Conservation (phyloP, 2,888 invertebrate genomes). For the Parochlus steinenii region DNA sequence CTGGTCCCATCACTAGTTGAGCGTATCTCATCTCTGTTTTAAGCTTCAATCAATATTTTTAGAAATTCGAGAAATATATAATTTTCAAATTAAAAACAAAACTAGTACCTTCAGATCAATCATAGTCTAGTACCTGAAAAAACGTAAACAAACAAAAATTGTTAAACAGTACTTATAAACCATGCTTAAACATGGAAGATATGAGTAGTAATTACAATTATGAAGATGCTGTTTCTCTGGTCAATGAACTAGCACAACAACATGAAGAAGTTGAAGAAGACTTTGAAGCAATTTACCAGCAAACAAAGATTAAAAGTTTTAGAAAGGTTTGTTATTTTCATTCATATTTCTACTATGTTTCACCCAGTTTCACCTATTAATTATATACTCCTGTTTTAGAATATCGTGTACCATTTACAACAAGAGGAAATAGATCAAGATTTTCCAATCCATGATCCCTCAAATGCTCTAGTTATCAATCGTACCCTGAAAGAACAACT, state of each 20-base stretch:
- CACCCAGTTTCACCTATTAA: too few relatives aligned
- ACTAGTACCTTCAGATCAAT: too few relatives aligned
- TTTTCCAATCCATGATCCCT: neutral
- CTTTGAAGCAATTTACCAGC: slow-evolving; percentile 1
- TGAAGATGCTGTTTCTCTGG: too few relatives aligned
- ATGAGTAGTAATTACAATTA: too few relatives aligned
- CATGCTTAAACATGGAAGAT: too few relatives aligned
- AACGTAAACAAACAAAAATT: too few relatives aligned
- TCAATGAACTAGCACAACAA: neutral
- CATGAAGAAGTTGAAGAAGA: neutral
- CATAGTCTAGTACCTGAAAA: too few relatives aligned
- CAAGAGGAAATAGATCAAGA: neutral
- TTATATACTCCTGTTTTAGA: neutral
- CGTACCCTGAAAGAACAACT: slow-evolving; percentile 21
- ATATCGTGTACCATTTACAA: too few relatives aligned
- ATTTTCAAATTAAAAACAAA: too few relatives aligned
- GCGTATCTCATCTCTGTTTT: slow-evolving; percentile 63
- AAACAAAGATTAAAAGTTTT: neutral
- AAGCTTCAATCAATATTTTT: neutral
- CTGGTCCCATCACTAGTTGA: slow-evolving; percentile 92
- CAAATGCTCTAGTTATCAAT: slow-evolving; percentile 21
- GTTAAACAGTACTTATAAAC: too few relatives aligned
- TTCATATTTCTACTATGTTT: neutral
- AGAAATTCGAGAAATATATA: too few relatives aligned
- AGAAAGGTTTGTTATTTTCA: neutral